Conservation (phyloP, 2,888 invertebrate genomes). For the Lissocephala sabroskyi region DNA sequence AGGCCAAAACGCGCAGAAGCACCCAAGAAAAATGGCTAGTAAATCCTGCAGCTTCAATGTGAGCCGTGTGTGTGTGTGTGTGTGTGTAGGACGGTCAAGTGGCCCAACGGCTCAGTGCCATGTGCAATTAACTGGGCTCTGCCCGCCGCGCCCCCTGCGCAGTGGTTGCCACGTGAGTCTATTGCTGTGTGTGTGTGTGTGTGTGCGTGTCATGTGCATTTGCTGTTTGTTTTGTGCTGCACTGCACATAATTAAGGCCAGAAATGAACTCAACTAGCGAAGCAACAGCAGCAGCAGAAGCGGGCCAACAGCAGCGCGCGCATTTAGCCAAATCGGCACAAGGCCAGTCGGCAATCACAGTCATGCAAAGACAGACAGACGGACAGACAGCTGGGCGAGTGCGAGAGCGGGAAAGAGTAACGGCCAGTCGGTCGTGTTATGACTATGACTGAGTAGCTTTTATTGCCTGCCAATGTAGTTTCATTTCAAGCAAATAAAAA, state of each 20-base stretch:
- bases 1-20: too few relatives aligned
- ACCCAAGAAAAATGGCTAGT: too few relatives aligned
- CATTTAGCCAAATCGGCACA: conserved; percentile 2
- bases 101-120: conserved; percentile 41
- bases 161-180: too few relatives aligned
- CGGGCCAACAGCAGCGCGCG: background rate
- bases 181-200: conserved; percentile 25
- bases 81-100: conserved; percentile 55
- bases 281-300: background rate
- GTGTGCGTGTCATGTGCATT: conserved; percentile 20
- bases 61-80: too few relatives aligned
- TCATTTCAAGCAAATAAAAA: too few relatives aligned
- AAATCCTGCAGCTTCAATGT: too few relatives aligned
- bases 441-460: too few relatives aligned
- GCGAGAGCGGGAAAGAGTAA: too few relatives aligned
- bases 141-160: background rate
- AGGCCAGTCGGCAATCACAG: background rate
- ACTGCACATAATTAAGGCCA: conserved; percentile 61
- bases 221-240: conserved; percentile 48
- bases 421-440: too few relatives aligned
- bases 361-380: background rate
- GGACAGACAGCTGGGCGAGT: too few relatives aligned
- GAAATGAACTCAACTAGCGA: conserved; percentile 29
- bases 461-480: too few relatives aligned
- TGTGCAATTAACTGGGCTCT: conserved; percentile 48